phyloP scores from a whole-genome alignment of 2,888 invertebrate genomes.

The Ophioninae sp. region DNA sequence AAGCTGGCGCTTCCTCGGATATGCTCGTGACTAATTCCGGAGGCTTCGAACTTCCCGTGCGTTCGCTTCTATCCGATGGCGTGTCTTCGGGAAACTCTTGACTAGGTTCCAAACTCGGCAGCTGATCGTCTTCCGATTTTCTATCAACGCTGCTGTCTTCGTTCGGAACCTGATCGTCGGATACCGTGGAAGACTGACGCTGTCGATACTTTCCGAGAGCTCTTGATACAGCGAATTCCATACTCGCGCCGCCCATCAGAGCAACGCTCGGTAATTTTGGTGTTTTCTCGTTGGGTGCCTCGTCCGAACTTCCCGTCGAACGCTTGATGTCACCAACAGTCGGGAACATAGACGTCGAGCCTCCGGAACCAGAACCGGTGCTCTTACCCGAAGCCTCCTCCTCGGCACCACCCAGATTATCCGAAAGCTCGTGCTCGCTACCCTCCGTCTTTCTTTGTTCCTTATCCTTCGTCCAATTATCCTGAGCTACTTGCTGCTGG shows the following conservation, averaged over 20 bases:
- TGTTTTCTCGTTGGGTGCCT: constrained; percentile 81
- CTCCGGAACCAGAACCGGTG: constrained; percentile 84
- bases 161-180: constrained; percentile 85
- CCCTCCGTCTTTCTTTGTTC: constrained; percentile 83
- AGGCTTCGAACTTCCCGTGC: constrained; percentile 70
- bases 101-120: constrained; percentile 71
- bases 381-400: constrained; percentile 84
- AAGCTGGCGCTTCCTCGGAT: constrained; percentile 83
- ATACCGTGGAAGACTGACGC: constrained; percentile 87
- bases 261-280: constrained; percentile 83
- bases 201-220: constrained; percentile 91
- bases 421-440: constrained; percentile 84
- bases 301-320: constrained; percentile 84
- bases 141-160: constrained; percentile 81
- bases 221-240: constrained; percentile 92
- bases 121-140: constrained; percentile 72
- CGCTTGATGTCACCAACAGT: constrained; percentile 89
- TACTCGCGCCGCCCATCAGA: constrained; percentile 85
- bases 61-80: constrained; percentile 73
- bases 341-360: constrained; percentile 85
- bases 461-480: constrained; percentile 82
- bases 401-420: constrained; percentile 83
- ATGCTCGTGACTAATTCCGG: constrained; percentile 77
- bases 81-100: constrained; percentile 74
- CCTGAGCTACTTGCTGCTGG: constrained; percentile 76